Base-by-base conservation (phyloP, 2,888 invertebrate genomes). In the Eugnorisma glareosa region DNA sequence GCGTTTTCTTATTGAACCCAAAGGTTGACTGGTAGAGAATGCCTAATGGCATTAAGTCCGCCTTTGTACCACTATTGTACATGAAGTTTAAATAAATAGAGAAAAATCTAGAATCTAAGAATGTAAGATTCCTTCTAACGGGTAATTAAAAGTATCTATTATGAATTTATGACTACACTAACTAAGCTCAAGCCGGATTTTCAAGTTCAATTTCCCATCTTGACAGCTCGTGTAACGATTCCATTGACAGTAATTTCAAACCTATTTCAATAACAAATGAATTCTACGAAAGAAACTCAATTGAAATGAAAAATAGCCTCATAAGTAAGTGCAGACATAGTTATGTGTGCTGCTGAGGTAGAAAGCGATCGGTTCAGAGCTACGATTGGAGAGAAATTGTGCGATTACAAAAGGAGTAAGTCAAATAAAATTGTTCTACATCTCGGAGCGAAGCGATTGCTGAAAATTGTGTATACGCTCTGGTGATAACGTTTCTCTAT, bases 311-410 rank as follows among this genome's bases (percentile, higher is more conserved):
- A 74, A 81, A 81, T 83, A 79, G 70, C 66, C 59, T 77, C 73
- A 67, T 82, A 77, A 76, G 59, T 70, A 75, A 59, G 57, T 73
- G 66, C 64, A 63, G 68, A 75, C 69, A 68, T 68, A 77, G 71
- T 68, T 48, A 51, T 71, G 81, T 81, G 74, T 78, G 84, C 61
- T 68, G 68, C 72, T 48, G 61, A 35, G 28, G 70, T 81, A 82
- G 88, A 87, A 88, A 89, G 88, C 89, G 70, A 68, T 67, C 67
- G 61, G 45, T 67, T 66, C 66, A 70, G 54, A 67, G 59, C 76
- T 66, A 40, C 67, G 70, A 83, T 77, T 70, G 85, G 59, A 75
- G 84, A 86, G 87, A 89, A 89, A 89, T 85, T 87, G 61, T 82
- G 67, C 74, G 84, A 82, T 82, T 67, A 81, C 79, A 78, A 86